Evolutionary conservation across 2,797 vertebrate genomes (phyloP), one percentile per base, ranked within the genome.

Genomic region (Neoniphon sammara): DNA sequence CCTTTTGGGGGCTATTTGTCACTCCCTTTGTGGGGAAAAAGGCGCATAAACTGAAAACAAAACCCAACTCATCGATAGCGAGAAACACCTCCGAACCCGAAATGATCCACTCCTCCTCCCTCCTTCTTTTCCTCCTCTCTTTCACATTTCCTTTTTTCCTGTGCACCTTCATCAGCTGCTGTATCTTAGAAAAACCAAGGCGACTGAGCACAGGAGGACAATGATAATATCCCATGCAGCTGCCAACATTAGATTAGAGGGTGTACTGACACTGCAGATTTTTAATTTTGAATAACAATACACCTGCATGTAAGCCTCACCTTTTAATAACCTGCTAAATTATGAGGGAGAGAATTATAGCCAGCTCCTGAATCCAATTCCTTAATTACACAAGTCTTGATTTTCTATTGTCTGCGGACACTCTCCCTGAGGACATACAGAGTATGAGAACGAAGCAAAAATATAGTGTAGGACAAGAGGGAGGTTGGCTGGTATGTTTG

Each of bases 241-340:
- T 3, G 4, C 72, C 11, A 17, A 63, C 72, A 76, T 75, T 34
- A 81, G 68, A 81, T 78, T 52, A 85, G 64, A 44, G 57, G 73
- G 67, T 60, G 58, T 64, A 71, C 72, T 62, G 74, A 89, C 61
- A 67, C 60, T n/a, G 66, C 71, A 80, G 59, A 66, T 80, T 83
- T n/a, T 81, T 85, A 73, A 89, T 88, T 88, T 76, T 65, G 75
- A 84, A 87, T 72, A 77, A 88, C 67, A 87, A 81, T 71, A 79
- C 81, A 78, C 64, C 70, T 64, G 65, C 72, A 66, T 73, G 50
- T 65, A 66, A 78, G 66, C 66, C 60, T 84, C 84, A 85, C 86
- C 89, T 91, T 88, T 87, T 88, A 89, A 90, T 91, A 90, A 89
- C 84, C 68, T 67, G 61, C 63, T 54, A 84, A 85, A 88, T 86